Base-by-base conservation (phyloP, 30 jellyfish, hydroid and myxozoan species). In the Morbakka virulenta region DNA sequence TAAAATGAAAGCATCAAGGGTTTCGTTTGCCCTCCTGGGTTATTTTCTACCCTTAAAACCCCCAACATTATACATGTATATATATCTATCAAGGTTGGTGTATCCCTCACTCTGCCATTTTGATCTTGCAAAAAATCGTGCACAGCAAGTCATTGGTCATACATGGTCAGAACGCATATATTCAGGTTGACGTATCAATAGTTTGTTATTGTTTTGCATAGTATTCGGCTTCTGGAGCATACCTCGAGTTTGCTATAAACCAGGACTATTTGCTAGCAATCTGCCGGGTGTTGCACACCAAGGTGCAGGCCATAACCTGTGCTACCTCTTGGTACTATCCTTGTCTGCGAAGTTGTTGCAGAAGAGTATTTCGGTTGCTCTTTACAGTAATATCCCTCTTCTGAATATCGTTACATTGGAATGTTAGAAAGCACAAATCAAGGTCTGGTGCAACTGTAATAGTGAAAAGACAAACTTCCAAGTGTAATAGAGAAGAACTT, bases 231-330 rank as follows among this genome's bases (percentile, higher is more conserved):
- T 63, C 61, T 63, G 74, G 74, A 23, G 74, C 74, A 25, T 21
- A 50, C 30, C 74, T 63, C 30, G 74, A 63, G 74, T 41, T 63
- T 63, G 28, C 61, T 63, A 63, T 63, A 63, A 17, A 63, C 74
- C 74, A 50, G 30, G 74, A 63, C 74, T 2, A 63, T 25, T 63
- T 50, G 27, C 74, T 63, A 41, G 74, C 74, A 3, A 21, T 63
- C 74, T 63, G 74, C 74, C n/a, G n/a, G n/a, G n/a, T n/a, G n/a
- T 63, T 2, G 74, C 74, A 63, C 63, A 63, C 74, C 74, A 63
- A 50, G 30, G 30, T 63, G 50, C 61, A 50, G 74, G 74, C 74
- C 63, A 63, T 63, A 63, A 63, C 63, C 74, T 63, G 74, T 63
- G 74, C 74, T 63, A 21, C 74, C 74, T 63, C 74, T 63, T 21